phyloP scores from a whole-genome alignment of 2,888 invertebrate genomes.

The Acanthosepion lycidas region DNA sequence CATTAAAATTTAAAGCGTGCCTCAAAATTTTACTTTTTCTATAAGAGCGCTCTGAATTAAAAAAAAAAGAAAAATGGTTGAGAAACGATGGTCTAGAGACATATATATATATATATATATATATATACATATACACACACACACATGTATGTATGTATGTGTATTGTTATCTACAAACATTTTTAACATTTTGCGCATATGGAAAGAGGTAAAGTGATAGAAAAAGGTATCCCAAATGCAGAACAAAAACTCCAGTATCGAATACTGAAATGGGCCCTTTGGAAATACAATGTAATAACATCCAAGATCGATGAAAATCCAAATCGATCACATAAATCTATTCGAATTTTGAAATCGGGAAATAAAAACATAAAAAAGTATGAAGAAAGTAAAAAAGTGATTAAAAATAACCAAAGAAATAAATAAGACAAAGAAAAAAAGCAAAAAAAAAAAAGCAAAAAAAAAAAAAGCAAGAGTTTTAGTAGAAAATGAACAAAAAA shows the following conservation, averaged over 20 bases:
- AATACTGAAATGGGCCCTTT: slow-evolving; percentile 21
- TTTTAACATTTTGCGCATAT: no score
- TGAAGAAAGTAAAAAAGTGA: neutral
- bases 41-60: no score
- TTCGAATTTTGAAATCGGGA: neutral
- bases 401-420: no score
- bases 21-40: no score
- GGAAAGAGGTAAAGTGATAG: no score
- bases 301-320: neutral
- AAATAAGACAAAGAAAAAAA: neutral
- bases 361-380: neutral
- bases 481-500: neutral
- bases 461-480: neutral
- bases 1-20: no score
- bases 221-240: neutral
- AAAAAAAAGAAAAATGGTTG: no score
- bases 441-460: neutral
- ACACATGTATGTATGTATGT: no score
- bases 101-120: no score
- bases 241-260: neutral
- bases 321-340: neutral
- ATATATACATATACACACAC: no score
- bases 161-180: no score
- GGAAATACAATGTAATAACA: neutral
- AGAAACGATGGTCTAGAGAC: no score